A percentile compares a stretch with the other conserved stretches of the same genome.
phyloP scores from a whole-genome alignment of 1,140 invertebrate species.

The Drosophila arizonae region DNA sequence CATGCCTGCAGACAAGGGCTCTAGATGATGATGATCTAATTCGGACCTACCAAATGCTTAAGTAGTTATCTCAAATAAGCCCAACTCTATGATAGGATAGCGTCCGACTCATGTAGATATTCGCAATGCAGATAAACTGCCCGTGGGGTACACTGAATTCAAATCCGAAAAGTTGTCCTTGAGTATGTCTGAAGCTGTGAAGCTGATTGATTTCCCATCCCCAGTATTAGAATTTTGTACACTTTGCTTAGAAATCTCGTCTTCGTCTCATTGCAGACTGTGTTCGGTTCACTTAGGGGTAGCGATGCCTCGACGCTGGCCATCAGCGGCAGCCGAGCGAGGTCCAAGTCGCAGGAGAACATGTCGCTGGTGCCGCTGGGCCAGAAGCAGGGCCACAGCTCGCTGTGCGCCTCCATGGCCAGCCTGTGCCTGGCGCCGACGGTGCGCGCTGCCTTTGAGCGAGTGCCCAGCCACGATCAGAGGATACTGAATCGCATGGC shows the following conservation, averaged over 20 bases:
- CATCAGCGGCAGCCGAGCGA: constrained; percentile 42
- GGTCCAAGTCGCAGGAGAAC: constrained; percentile 67
- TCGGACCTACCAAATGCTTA: too few species aligned
- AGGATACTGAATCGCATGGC: constrained; percentile 82
- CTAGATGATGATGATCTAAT: too few species aligned
- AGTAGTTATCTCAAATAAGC: too few species aligned
- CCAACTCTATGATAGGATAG: too few species aligned
- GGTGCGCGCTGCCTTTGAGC: constrained; percentile 65
- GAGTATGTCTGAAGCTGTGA: too few species aligned
- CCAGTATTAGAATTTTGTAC: too few species aligned
- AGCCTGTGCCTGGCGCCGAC: constrained; percentile 73
- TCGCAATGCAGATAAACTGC: too few species aligned
- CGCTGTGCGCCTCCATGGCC: constrained; percentile 72
- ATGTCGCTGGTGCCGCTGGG: constrained; percentile 35
- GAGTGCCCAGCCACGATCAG: constrained; percentile 75
- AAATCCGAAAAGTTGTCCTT: too few species aligned
- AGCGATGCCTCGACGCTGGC: constrained; percentile 38
- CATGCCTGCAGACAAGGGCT: too few species aligned
- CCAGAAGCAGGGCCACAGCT: constrained; percentile 15
- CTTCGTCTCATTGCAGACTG: constrained; percentile 12
- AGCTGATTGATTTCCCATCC: too few species aligned
- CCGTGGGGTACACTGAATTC: too few species aligned
- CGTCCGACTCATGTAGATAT: too few species aligned
- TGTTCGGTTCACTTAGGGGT: constrained; percentile 34
- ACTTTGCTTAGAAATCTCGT: not conserved